Evolutionary conservation across 1,140 invertebrate genomes (phyloP), one percentile per base, ranked within the genome.

Genomic region (Cheumatopsyche charites): DNA sequence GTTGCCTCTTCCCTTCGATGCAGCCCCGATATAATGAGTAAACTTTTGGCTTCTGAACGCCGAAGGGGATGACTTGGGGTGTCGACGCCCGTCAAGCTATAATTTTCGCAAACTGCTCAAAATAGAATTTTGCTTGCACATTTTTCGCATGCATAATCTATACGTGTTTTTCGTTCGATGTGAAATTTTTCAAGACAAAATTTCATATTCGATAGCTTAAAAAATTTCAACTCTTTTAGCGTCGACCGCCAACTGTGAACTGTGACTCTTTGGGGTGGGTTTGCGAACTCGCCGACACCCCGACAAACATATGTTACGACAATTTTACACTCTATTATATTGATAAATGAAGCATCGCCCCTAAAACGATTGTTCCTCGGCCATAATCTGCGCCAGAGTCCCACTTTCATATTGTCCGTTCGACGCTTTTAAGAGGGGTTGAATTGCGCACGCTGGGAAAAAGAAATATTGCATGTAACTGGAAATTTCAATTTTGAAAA

Each of bases 311-410:
- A 76, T 76, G 74, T 76, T 73, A 68, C 71, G 68, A 76, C 74
- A 73, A 76, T 76, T 76, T 76, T 71, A 76, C 74, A 76, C 74
- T 76, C 74, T 73, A 76, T 76, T 76, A 76, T 76, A 73, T 73
- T 76, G 74, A 76, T 76, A 76, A 76, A 76, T 73, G 72, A 73
- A 73, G 74, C 74, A 76, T 76, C 71, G 45, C 67, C 72, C 71
- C 69, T 68, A 62, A 62, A 36, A 21, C 21, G 61, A 52, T 62
- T 63, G 45, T 62, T 65, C 61, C 70, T 19, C 0, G 15, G n/a
- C 36, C n/a, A 15, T 52, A 58, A 72, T 72, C 42, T 19, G 62
- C 49, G 25, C 15, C 36, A 49, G 29, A 70, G 68, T 49, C 29
- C 29, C 36, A 70, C 55, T 62, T 62, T 61, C 43, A 70, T 70